Conservation (phyloP, 2,113 vertebrate genomes). For the Helogale parvula region DNA sequence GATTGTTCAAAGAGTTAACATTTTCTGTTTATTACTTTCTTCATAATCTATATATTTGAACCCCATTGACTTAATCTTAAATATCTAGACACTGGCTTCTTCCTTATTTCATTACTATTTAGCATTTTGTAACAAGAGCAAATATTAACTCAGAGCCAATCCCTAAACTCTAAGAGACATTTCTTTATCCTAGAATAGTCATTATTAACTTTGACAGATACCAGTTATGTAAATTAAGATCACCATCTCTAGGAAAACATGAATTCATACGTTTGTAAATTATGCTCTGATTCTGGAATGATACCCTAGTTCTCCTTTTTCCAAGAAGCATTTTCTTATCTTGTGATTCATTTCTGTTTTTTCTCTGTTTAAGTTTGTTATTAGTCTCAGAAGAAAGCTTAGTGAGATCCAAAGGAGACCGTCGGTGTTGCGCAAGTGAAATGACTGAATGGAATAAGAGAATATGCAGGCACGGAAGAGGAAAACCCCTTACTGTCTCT, state of each 20-base stretch:
- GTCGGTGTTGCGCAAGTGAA: neutral
- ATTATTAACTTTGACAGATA: slow-evolving; percentile 72
- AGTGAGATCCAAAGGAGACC: slow-evolving; percentile 55
- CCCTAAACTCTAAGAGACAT: slow-evolving; percentile 46
- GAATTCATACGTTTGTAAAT: slow-evolving; percentile 44
- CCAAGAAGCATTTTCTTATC: slow-evolving; percentile 40
- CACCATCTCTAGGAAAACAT: slow-evolving; percentile 60
- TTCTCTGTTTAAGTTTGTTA: neutral
- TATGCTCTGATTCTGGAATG: slow-evolving; percentile 56
- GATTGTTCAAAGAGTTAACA: slow-evolving; percentile 51
- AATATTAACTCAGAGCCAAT: slow-evolving; percentile 72
- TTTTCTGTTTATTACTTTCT: slow-evolving; percentile 65
- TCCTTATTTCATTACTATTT: slow-evolving; percentile 60
- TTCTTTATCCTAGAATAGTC: slow-evolving; percentile 70
- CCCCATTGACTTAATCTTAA: slow-evolving; percentile 54
- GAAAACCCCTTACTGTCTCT: slow-evolving; percentile 49
- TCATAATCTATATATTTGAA: slow-evolving; percentile 57
- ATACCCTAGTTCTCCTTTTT: slow-evolving; percentile 32
- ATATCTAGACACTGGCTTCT: slow-evolving; percentile 56
- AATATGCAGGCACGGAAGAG: neutral
- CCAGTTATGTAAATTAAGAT: slow-evolving; percentile 55
- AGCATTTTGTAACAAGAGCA: slow-evolving; percentile 63
- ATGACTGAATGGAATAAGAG: slow-evolving; percentile 25
- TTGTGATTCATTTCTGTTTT: slow-evolving; percentile 52
- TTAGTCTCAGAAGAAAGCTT: slow-evolving; percentile 58